phyloP scores from a whole-genome alignment of 2,797 vertebrate genomes.

The Chromis chromis region DNA sequence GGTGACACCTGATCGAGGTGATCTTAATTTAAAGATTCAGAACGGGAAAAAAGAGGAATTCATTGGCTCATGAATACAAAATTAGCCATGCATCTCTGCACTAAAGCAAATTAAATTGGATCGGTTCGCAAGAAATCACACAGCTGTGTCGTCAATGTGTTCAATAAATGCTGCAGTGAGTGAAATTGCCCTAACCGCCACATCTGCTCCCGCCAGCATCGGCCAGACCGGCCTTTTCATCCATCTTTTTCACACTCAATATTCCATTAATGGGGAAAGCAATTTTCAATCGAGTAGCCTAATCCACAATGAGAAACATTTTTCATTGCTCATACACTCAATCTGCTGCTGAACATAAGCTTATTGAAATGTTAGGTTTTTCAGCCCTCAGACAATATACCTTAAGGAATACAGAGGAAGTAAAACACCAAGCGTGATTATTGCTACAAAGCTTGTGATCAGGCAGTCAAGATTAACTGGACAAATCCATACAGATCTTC shows the following conservation, averaged over 20 bases:
- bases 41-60: constrained; percentile 23
- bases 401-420: constrained; percentile 14
- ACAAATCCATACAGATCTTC: neutral
- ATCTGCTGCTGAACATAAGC: constrained; percentile 38
- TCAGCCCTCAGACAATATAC: constrained; percentile 22
- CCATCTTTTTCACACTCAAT: constrained; percentile 64
- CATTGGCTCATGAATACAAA: constrained; percentile 48
- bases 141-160: constrained; percentile 63
- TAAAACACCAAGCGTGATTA: constrained; percentile 18
- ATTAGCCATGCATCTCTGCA: constrained; percentile 46
- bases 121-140: constrained; percentile 52
- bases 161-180: constrained; percentile 71
- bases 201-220: constrained; percentile 39
- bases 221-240: constrained; percentile 47
- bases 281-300: constrained; percentile 45
- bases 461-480: constrained; percentile 7
- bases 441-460: constrained; percentile 4
- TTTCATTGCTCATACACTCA: constrained; percentile 38
- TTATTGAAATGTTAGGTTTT: constrained; percentile 50
- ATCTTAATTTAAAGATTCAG: constrained; percentile 23
- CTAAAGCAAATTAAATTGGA: constrained; percentile 60
- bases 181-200: constrained; percentile 55
- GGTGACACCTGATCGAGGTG: neutral
- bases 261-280: constrained; percentile 54
- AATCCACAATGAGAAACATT: constrained; percentile 51